Base-by-base conservation (phyloP, 2,888 invertebrate species). In the Notodonta ziczac region DNA sequence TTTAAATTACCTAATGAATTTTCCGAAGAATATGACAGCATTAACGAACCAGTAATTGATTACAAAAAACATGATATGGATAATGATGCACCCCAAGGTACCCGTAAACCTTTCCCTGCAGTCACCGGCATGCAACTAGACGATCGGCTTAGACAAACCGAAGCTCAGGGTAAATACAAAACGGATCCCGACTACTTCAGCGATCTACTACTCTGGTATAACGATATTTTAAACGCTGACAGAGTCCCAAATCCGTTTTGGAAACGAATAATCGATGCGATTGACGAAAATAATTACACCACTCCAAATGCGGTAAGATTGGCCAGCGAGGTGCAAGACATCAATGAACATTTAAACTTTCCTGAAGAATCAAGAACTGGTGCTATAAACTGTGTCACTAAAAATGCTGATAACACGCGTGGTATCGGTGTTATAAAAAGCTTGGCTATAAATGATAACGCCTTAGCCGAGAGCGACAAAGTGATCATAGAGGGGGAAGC, bases 121-220 rank as follows among this genome's bases (percentile, higher is more conserved):
- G 54, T 54, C 1, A 54, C 54, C 2, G 54, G 39, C 8, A 54
- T 39, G 16, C 16, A 42, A 44, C 10, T 39, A 24, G 53, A 13
- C 53, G 12, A 5, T 35, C 44, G 44, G 1, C 16, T 6, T 0
- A 42, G 24, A 44, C 42, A 12, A 42, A 39, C 10, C 9, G 42
- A 44, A 59, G 13, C 2, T 3, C 32, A 0, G 59, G 56, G 8
- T 9, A 0, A 9, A 51, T 7, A 6, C 68, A 71, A 46, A 62
- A 58, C 8, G 13, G 65, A 58, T 48, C 72, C 75, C 3, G 82
- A 86, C 51, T 84, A 85, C 61, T 85, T 86, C 16, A 78, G 78
- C 44, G 87, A 87, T 60, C 63, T 87, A 0, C 55, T 85, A 4
- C 73, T 80, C 65, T 86, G 86, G 86, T 76, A 87, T 65, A 74